phyloP scores from a whole-genome alignment of 2,797 vertebrate genomes.

The Sebastes trivittatus region DNA sequence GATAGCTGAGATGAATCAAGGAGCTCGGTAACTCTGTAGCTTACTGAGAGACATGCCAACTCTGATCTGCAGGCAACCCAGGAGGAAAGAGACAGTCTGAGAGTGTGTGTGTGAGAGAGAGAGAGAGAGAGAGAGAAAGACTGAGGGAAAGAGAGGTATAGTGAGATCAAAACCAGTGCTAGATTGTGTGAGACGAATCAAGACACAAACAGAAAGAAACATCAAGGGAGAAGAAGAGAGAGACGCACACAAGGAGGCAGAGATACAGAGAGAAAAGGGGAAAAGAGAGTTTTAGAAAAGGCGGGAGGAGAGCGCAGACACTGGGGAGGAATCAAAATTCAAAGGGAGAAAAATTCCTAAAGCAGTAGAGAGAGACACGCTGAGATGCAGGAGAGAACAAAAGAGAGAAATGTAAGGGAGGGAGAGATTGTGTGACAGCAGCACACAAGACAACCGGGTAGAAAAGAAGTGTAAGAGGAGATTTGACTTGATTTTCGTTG shows the following conservation, averaged over 20 bases:
- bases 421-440: slow-evolving; percentile 42
- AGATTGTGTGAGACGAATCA: slow-evolving; percentile 36
- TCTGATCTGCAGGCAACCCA: slow-evolving; percentile 52
- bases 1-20: slow-evolving; percentile 70
- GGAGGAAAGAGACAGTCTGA: slow-evolving; percentile 19
- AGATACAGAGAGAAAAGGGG: slow-evolving; percentile 6
- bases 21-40: slow-evolving; percentile 55
- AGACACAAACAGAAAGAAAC: slow-evolving; percentile 49
- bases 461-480: slow-evolving; percentile 15
- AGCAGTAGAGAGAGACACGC: slow-evolving; percentile 35
- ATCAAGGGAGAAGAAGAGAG: slow-evolving; percentile 34
- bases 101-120: neutral
- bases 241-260: slow-evolving; percentile 19
- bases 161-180: slow-evolving; percentile 55
- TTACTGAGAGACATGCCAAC: slow-evolving; percentile 55
- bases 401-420: slow-evolving; percentile 34
- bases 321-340: slow-evolving; percentile 62
- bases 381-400: slow-evolving; percentile 48
- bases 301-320: slow-evolving; percentile 27
- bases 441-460: neutral
- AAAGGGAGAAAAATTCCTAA: slow-evolving; percentile 51
- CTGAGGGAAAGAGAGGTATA: neutral
- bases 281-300: slow-evolving; percentile 38
- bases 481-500: slow-evolving; percentile 44
- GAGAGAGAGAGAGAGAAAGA: neutral